Conservation (phyloP, 2,888 invertebrate genomes). For the Polydrusus pterygomalis region DNA sequence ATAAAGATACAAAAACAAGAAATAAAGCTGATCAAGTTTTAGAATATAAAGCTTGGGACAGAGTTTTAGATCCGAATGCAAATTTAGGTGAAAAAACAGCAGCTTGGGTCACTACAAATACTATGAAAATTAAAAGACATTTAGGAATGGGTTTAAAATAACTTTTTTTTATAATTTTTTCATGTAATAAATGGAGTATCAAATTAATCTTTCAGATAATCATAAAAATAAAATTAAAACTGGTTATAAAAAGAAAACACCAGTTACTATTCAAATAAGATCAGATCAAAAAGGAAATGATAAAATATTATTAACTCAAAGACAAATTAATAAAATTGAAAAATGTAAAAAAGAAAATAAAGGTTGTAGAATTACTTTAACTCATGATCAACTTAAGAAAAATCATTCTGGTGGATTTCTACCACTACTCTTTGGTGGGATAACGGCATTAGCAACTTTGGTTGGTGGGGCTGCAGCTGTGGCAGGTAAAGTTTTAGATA, state of each 20-base stretch:
- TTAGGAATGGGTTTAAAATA: slow-evolving; percentile 5
- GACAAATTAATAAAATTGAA: slow-evolving; percentile 1
- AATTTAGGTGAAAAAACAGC: slow-evolving; percentile 5
- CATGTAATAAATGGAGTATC: slow-evolving; percentile 2
- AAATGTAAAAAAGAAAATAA: not conserved
- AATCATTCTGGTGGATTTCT: slow-evolving; percentile 2
- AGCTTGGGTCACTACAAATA: not conserved
- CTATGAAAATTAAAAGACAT: not conserved
- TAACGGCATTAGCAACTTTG: not conserved
- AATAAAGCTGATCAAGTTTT: slow-evolving; percentile 3
- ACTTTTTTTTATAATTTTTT: not conserved
- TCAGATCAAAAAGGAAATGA: not conserved
- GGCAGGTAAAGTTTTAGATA: not conserved
- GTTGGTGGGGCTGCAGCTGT: not conserved
- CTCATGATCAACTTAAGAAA: slow-evolving; percentile 1
- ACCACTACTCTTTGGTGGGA: not conserved
- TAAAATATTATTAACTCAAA: slow-evolving; percentile 4
- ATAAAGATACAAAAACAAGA: slow-evolving; percentile 4
- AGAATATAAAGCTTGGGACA: slow-evolving; percentile 7
- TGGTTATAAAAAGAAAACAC: slow-evolving; percentile 3
- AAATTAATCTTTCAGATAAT: not conserved
- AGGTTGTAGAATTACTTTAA: slow-evolving; percentile 7
- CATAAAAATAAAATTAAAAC: slow-evolving; percentile 6
- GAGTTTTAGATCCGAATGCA: not conserved
- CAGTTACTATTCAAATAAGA: not conserved